Base-by-base conservation (phyloP, 2,113 vertebrate species). In the Naja naja region DNA sequence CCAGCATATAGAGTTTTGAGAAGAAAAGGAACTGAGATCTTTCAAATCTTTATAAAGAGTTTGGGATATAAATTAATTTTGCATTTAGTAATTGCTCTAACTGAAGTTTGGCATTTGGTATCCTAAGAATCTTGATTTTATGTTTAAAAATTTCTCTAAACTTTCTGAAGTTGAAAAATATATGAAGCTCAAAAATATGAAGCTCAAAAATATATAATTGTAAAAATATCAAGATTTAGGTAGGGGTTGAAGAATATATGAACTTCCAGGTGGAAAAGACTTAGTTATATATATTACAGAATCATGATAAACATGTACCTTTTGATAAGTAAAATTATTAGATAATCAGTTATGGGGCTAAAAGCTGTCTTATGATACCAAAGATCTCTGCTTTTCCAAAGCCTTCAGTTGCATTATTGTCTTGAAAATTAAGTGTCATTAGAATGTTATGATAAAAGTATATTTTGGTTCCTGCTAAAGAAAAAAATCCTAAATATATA, bases 371-470 rank as follows among this genome's bases (percentile, higher is more conserved):
- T 81, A 43, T 20, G 3, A 43, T 39, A 22, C 34, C 6, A 39
- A 81, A 81, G 6, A 3, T 43, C 74, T 94, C 87, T 94, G 85
- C 91, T 93, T 92, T 53, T 94, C 93, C 94, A 96, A 25, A 27
- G 25, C 10, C 49, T 89, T 55, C 10, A 39, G 5, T 87, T 64
- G 3, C 0, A 85, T 25, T 90, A 91, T 90, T 39, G 91, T 1
- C 39, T 89, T 88, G 1, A 85, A 94, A 92, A 91, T 91, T n/a
- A 54, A 87, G 25, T 27, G 64, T 47, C 18, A 56, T 94, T 89
- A 39, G 92, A 94, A 88, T 0, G 3, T 86, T 8, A 1, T 0
- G 3, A 1, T 25, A 14, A 88, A 34, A 27, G 74, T 85, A 87
- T 43, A 9, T 45, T 91, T 95, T 25, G 25, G 2, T 87, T 23